Evolutionary conservation across 2,113 vertebrate species (phyloP).

Genomic region (Climacteris rufus): DNA sequence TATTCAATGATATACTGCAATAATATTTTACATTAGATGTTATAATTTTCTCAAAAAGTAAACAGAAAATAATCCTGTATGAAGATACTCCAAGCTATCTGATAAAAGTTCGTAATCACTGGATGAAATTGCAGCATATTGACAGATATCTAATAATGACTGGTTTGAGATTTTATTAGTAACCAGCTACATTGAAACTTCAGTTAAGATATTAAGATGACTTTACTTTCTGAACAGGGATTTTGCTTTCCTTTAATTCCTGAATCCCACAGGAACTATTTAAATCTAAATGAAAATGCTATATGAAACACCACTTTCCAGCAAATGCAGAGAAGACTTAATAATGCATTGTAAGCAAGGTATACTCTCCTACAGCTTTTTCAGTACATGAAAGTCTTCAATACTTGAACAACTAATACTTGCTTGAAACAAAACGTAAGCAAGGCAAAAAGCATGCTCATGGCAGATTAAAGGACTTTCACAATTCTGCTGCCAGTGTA

Average conservation of each 20-base stretch:
- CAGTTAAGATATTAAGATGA: not conserved
- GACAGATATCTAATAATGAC: not conserved
- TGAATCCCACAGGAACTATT: conserved; percentile 18
- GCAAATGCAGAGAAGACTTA: not conserved
- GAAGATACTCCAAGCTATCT: not conserved
- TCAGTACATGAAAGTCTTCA: not conserved
- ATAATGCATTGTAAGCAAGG: not conserved
- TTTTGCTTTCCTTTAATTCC: not conserved
- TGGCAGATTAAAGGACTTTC: not conserved
- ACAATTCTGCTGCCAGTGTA: not conserved
- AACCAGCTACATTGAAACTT: not conserved
- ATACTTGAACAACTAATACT: not conserved
- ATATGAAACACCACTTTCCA: conserved; percentile 16
- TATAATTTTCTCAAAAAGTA: not conserved
- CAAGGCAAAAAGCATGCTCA: not conserved
- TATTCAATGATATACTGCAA: not conserved
- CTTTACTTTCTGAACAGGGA: not conserved
- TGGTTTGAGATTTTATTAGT: conserved; percentile 10
- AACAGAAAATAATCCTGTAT: not conserved
- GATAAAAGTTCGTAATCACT: not conserved
- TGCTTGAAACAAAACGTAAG: not conserved
- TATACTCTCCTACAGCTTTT: not conserved
- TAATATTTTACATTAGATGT: not conserved
- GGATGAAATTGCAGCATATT: not conserved
- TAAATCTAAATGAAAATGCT: conserved; percentile 16